Percentiles rank a stretch among this genome's conserved stretches.
Conservation (phyloP, 2,797 vertebrate genomes). For the Protosalanx chinensis region DNA sequence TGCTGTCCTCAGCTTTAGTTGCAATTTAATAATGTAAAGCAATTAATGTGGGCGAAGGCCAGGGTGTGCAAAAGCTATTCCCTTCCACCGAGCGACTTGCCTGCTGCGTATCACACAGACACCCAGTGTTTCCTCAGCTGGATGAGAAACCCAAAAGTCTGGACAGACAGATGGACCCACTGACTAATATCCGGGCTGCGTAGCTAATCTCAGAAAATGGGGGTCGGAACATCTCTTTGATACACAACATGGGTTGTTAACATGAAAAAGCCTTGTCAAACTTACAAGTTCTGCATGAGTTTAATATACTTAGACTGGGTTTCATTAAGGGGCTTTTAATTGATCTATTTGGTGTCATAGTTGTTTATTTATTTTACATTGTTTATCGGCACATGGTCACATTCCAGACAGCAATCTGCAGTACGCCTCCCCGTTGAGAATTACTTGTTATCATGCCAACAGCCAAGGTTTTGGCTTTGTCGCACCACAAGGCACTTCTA, state of each 20-base stretch:
- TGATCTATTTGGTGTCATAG: background rate
- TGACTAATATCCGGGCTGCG: constrained; percentile 23
- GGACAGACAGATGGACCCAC: constrained; percentile 10
- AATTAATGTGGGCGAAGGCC: constrained; percentile 45
- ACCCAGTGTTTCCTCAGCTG: constrained; percentile 37
- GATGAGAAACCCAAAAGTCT: constrained; percentile 12
- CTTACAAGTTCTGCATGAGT: background rate
- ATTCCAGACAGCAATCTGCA: no score
- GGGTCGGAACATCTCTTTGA: background rate
- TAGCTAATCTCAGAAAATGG: background rate
- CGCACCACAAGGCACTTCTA: no score
- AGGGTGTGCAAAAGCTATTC: constrained; percentile 34
- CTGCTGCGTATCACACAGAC: constrained; percentile 42
- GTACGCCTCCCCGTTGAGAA: no score
- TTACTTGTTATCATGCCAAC: no score
- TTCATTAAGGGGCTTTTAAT: background rate
- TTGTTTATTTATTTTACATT: background rate
- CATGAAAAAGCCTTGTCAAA: background rate
- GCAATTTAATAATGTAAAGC: constrained; percentile 62
- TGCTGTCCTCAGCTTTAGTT: constrained; percentile 42
- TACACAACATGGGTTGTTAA: background rate
- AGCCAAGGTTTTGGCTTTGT: no score
- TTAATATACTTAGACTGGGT: background rate
- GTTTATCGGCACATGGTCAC: no score
- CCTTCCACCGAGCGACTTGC: constrained; percentile 27